phyloP scores from a whole-genome alignment of 2,888 invertebrate genomes.

The Thera britannica region DNA sequence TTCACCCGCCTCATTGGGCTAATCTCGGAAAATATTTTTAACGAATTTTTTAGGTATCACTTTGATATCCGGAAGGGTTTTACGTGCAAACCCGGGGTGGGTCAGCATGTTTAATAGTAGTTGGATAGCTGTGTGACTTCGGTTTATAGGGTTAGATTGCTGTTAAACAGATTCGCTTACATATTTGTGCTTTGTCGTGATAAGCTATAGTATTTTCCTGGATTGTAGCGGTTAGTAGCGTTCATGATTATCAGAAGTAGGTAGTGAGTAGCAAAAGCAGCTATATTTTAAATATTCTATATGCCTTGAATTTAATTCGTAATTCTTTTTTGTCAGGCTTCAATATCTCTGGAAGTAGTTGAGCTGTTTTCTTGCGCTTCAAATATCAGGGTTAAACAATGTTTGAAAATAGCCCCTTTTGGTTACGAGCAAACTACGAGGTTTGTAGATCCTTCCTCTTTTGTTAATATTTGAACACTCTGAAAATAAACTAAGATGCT shows the following conservation, averaged over 20 bases:
- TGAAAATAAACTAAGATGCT: conserved; percentile 7
- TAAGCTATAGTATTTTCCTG: not conserved
- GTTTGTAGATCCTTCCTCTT: conserved; percentile 11
- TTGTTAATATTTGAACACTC: conserved; percentile 13
- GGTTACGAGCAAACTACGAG: conserved; percentile 5
- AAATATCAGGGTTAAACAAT: not conserved
- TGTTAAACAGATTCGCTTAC: not conserved
- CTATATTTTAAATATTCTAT: too few species aligned
- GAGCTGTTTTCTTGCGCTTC: too few species aligned
- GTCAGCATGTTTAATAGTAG: not conserved
- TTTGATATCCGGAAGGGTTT: not conserved
- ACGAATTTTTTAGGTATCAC: too few species aligned
- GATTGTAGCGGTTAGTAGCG: not conserved
- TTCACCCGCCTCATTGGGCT: too few species aligned
- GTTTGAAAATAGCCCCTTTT: conserved; percentile 6
- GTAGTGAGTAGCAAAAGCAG: too few species aligned
- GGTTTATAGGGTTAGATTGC: conserved; percentile 6
- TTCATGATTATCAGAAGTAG: too few species aligned
- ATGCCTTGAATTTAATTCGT: too few species aligned
- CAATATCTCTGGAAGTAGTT: too few species aligned
- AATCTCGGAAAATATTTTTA: too few species aligned
- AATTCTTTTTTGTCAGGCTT: too few species aligned
- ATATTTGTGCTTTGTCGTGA: not conserved
- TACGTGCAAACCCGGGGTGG: not conserved
- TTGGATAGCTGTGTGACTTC: not conserved